Conservation (phyloP, 2,888 invertebrate species). For the Apodemia zela region DNA sequence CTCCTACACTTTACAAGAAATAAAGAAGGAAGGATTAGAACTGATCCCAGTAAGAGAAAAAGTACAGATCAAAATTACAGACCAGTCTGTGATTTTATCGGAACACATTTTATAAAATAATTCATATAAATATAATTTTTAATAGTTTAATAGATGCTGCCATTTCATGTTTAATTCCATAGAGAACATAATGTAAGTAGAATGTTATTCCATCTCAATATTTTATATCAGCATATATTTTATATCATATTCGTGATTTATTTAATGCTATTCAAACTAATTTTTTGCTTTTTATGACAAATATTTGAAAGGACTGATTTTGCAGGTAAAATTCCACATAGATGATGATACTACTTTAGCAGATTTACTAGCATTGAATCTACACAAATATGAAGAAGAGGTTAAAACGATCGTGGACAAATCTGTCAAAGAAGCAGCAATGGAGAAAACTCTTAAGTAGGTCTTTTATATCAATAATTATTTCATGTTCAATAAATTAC, state of each 20-base stretch:
- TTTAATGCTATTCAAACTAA: neutral
- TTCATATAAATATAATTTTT: slow-evolving; percentile 17
- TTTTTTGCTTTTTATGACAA: neutral
- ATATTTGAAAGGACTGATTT: neutral
- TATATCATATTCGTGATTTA: neutral
- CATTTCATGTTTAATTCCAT: neutral
- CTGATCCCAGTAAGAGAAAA: slow-evolving; percentile 35
- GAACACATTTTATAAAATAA: slow-evolving; percentile 58
- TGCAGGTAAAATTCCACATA: slow-evolving; percentile 88
- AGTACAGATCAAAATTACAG: slow-evolving; percentile 40
- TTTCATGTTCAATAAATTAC: no score
- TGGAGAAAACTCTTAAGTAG: slow-evolving; percentile 92
- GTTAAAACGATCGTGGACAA: slow-evolving; percentile 97
- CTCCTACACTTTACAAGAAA: slow-evolving; percentile 54
- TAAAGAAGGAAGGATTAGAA: slow-evolving; percentile 50
- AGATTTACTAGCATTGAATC: slow-evolving; percentile 91
- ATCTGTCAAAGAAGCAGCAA: slow-evolving; percentile 97
- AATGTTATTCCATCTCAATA: no score
- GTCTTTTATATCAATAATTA: slow-evolving; percentile 1
- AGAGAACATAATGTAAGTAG: no score
- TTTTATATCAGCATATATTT: no score
- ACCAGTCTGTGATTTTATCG: slow-evolving; percentile 51
- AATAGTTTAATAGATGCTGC: neutral
- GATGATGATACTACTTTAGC: slow-evolving; percentile 92
- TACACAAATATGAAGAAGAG: slow-evolving; percentile 97